Base-by-base conservation (phyloP, 2,888 invertebrate species). In the Eudemis profundana region DNA sequence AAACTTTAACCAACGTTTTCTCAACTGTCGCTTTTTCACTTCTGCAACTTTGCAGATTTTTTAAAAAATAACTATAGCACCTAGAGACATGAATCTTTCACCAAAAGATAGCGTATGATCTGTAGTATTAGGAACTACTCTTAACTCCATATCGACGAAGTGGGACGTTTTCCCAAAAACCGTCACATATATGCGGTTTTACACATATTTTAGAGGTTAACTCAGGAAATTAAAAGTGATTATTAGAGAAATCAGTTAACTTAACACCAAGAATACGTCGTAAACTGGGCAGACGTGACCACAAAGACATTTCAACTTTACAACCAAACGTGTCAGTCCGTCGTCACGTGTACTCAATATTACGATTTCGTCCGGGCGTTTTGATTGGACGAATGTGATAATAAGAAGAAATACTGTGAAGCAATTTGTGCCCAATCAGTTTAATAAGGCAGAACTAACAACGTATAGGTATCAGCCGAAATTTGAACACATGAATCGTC, bases 251-350 rank as follows among this genome's bases (percentile, higher is more conserved):
- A 29, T 29, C 56, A 29, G 17, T 29, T 12, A 12, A 29, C 29
- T n/a, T n/a, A 29, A 27, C 54, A 54, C 40, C 7, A 27, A 42
- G n/a, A 51, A 51, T 56, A 42, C 17, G 50, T 44, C 36, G 53
- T 53, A 65, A 40, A 60, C 42, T 12, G 21, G 29, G 21, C 23
- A 64, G 42, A 65, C 65, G 65, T 65, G 65, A 46, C 65, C 47
- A 33, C 23, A 60, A 14, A 23, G 8, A n/a, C 27, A 65, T 60
- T 65, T 64, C 51, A 59, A 38, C 21, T 51, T 51, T 47, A 60
- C 60, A n/a, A 65, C 65, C 38, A 65, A 60, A 65, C 65, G 65
- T 65, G 65, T 60, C 65, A 14, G 10, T 53, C 12, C 0, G 14
- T 1, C 19, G 60, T 65, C 65, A 65, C 65, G 65, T 65, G 65